Conservation (phyloP, 2,888 invertebrate species). For the Leptinotarsa peninsularis region DNA sequence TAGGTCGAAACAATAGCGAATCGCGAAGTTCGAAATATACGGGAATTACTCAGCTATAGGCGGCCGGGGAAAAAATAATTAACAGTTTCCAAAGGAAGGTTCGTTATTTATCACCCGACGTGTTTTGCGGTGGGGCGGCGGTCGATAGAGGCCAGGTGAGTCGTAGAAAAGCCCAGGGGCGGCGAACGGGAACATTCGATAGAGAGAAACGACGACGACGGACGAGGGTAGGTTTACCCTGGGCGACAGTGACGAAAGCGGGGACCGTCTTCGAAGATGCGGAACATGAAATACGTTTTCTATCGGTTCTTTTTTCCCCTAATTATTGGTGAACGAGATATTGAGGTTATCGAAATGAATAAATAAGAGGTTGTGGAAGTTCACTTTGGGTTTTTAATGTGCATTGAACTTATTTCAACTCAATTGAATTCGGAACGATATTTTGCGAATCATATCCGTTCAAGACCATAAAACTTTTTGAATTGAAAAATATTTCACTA, state of each 20-base stretch:
- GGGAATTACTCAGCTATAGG: slow-evolving; percentile 24
- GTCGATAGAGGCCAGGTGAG: slow-evolving; percentile 61
- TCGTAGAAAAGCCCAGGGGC: slow-evolving; percentile 53
- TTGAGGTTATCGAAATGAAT: neutral
- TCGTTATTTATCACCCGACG: slow-evolving; percentile 56
- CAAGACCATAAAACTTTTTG: no score
- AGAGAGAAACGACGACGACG: slow-evolving; percentile 9
- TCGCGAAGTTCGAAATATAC: slow-evolving; percentile 17
- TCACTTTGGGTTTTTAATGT: no score
- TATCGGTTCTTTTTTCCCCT: neutral
- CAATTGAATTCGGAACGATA: no score
- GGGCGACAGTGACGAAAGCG: slow-evolving; percentile 11
- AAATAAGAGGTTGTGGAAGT: no score
- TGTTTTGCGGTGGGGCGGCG: slow-evolving; percentile 47
- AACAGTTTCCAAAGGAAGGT: slow-evolving; percentile 50
- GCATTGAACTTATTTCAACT: no score
- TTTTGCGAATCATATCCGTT: no score
- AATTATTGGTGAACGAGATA: neutral
- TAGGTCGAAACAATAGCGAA: slow-evolving; percentile 15
- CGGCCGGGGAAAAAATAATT: slow-evolving; percentile 27
- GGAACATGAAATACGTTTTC: neutral
- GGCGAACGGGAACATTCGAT: slow-evolving; percentile 21
- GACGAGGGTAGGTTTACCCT: neutral
- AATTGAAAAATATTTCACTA: no score
- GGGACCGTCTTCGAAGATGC: neutral